Percentiles rank a stretch among this genome's conserved stretches.
phyloP scores from a whole-genome alignment of 2,888 invertebrate species.

The Troides oblongomaculatus region DNA sequence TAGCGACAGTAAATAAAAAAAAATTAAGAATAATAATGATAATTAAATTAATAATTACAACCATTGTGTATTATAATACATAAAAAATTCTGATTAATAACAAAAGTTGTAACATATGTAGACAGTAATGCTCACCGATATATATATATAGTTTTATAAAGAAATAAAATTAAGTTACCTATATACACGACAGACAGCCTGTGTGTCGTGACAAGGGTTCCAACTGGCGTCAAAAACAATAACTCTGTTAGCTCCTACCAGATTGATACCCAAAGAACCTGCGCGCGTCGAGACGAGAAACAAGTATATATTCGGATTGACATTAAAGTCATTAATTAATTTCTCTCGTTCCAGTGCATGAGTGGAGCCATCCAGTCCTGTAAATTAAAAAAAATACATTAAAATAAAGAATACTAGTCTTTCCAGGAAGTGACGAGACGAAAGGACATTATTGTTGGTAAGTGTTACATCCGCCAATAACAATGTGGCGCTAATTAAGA shows the following conservation, averaged over 20 bases:
- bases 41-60: no score
- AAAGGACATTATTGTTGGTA: no score
- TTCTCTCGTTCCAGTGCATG: conserved; percentile 96
- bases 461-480: no score
- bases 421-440: no score
- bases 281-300: conserved; percentile 98
- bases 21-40: no score
- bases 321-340: conserved; percentile 97
- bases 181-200: conserved; percentile 98
- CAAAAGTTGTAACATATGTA: no score
- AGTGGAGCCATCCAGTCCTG: conserved; percentile 97
- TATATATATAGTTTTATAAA: no score
- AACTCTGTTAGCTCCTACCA: conserved; percentile 98
- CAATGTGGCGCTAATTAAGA: no score
- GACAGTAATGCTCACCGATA: no score
- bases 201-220: conserved; percentile 99
- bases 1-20: no score
- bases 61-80: no score
- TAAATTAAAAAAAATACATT: conserved; percentile 10
- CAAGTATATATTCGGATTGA: conserved; percentile 90
- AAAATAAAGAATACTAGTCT: not conserved
- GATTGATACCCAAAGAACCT: conserved; percentile 97
- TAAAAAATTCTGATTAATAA: no score
- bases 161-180: conserved; percentile 57
- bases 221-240: conserved; percentile 99